Base-by-base conservation (phyloP, 1,140 invertebrate species). In the Hyles euphorbiae region DNA sequence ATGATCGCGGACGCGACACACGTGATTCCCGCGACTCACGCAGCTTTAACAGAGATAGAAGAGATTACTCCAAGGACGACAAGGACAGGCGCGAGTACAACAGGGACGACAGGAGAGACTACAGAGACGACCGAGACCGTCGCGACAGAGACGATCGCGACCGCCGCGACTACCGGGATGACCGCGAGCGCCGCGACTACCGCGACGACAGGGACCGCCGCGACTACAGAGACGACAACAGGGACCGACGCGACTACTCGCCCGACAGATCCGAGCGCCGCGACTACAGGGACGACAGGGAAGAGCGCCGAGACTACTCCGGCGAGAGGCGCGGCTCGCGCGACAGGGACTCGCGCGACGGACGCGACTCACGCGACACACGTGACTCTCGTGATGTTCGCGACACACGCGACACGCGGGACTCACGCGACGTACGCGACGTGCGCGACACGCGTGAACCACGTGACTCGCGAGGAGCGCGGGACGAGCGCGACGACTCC, bases 1-100 rank as follows among this genome's bases (percentile, higher is more conserved):
- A 88, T 56, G 87, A 90, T 55, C 81, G 86, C 48, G 76, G 73
- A 43, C 67, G 77, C 67, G 83, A 83, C 52, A 78, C 75, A 5
- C 78, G 77, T 22, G 22, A 22, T 22, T 22, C 22, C 22, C 22
- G 22, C 22, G 83, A 83, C 52, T 78, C 75, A 5, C 78, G 77
- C 50, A 87, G 79, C 63, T 84, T 78, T 72, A 83, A 84, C 66
- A 71, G 74, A 56, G 83, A 85, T 48, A 62, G 72, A 33, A 81
- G 79, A 12, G 80, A 85, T 61, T 78, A 79, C 48, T 80, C 76
- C 5, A 76, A 73, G 34, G 82, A 87, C 33, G 68, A 72, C 50
- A 70, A 72, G 11, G 81, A 83, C 22, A 60, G 68, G 3, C 79
- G 76, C 57, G 76, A 78, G 36, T 40, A 40, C 56, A 67, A 77